Base-by-base conservation (phyloP, 2,797 vertebrate species). In the Myripristis murdjan region DNA sequence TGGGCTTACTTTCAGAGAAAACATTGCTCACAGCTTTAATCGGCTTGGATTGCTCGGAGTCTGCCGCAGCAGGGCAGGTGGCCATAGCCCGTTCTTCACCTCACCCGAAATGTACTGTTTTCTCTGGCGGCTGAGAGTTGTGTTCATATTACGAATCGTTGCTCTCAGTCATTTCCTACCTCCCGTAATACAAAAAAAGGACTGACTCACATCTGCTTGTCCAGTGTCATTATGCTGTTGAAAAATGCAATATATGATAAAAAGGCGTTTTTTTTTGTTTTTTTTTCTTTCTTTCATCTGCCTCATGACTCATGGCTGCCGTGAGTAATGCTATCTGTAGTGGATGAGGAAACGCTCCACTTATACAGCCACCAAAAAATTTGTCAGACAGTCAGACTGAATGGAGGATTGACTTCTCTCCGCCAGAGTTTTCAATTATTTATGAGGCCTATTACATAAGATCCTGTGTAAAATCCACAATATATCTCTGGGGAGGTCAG, bases 1-100 rank as follows among this genome's bases (percentile, higher is more conserved):
- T 74, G 67, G 75, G 70, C 43, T 75, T 66, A 64, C 61, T 70
- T 67, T 83, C 12, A 72, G 33, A 77, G 73, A 56, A 84, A 84
- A 79, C 64, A 63, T 6, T 53, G 51, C 9, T 51, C 63, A 76
- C 44, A 12, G 48, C 23, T n/a, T 24, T 83, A 75, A 87, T 81
- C 84, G 79, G 37, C 54, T 54, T 48, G 57, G 47, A 64, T 53
- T 61, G n/a, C n/a, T n/a, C n/a, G n/a, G 52, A 10, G 20, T 64
- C 26, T 64, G 56, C 49, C 61, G 15, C 22, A 58, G 2, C 2
- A 14, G 31, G 5, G 41, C 46, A 51, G 39, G 51, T 16, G 24
- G 54, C 58, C 56, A 43, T 70, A 52, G 5, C 51, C 57, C 0
- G 22, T 58, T 70, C 49, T 31, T 66, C 22, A 64, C 60, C 55